Evolutionary conservation across 2,797 vertebrate species (phyloP).

Genomic region (Parotocinclus haroldoi): DNA sequence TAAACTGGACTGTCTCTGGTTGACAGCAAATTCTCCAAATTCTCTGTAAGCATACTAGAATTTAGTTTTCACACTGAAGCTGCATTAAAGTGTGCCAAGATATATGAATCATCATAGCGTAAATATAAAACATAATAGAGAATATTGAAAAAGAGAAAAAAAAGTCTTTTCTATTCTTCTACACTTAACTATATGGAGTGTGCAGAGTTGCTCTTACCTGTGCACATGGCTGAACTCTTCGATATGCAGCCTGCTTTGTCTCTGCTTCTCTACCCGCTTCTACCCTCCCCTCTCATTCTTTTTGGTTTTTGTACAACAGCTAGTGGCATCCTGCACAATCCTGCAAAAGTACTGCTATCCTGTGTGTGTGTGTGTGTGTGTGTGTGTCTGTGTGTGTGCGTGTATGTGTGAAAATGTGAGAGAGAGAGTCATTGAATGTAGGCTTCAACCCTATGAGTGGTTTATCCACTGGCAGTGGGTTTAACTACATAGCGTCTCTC

Average conservation of each 20-base stretch:
- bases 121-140: too few species aligned
- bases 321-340: conserved; percentile 52
- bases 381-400: conserved; percentile 24
- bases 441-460: conserved; percentile 44
- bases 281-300: conserved; percentile 35
- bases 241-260: conserved; percentile 67
- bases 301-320: conserved; percentile 32
- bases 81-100: too few species aligned
- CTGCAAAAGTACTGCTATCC: conserved; percentile 46
- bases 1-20: too few species aligned
- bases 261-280: conserved; percentile 61
- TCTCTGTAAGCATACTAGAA: neutral
- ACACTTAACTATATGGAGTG: conserved; percentile 18
- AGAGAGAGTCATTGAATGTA: too few species aligned
- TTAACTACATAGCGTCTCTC: conserved; percentile 62
- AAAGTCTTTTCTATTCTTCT: too few species aligned
- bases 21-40: neutral
- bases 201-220: conserved; percentile 65
- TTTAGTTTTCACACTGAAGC: neutral
- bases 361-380: conserved; percentile 19
- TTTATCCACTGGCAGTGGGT: conserved; percentile 54
- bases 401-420: conserved; percentile 35
- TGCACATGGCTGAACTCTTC: conserved; percentile 69
- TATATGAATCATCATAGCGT: too few species aligned
- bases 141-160: too few species aligned